Percentiles rank a stretch among this genome's conserved stretches.
Conservation (phyloP, 2,888 invertebrate species). For the Ophion ventricosus region DNA sequence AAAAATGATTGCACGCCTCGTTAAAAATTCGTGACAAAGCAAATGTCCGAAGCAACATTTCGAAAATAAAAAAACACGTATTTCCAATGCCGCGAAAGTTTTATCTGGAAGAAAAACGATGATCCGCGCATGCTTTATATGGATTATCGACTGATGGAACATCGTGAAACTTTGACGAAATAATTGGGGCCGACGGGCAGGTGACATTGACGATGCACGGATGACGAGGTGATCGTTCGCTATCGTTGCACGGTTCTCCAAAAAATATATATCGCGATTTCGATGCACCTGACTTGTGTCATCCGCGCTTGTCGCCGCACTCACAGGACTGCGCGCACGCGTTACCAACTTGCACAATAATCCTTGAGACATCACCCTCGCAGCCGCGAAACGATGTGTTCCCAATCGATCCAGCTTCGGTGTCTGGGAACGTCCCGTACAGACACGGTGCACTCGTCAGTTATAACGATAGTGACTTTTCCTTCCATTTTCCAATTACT, state of each 20-base stretch:
- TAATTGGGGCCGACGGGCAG: slow-evolving; percentile 59
- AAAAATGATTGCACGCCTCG: not conserved
- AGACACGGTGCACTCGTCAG: too few species aligned
- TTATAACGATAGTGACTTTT: not conserved
- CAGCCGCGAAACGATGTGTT: too few species aligned
- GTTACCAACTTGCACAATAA: not conserved
- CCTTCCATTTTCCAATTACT: not conserved
- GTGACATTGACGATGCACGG: slow-evolving; percentile 55
- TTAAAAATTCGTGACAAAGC: not conserved
- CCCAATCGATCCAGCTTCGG: too few species aligned
- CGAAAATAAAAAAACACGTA: not conserved
- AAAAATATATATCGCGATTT: not conserved
- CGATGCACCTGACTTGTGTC: slow-evolving; percentile 45
- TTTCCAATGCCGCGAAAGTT: not conserved
- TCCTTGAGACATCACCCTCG: too few species aligned
- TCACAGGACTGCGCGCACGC: not conserved
- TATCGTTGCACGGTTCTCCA: not conserved
- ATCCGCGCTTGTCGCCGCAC: not conserved
- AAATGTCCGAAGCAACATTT: not conserved
- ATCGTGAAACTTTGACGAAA: slow-evolving; percentile 58
- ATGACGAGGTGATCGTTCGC: not conserved
- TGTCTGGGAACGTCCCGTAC: too few species aligned
- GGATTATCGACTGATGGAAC: slow-evolving; percentile 10
- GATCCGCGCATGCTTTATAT: not conserved
- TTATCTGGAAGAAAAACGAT: not conserved